phyloP scores from a whole-genome alignment of 2,113 vertebrate species.

The Neoarius graeffei region DNA sequence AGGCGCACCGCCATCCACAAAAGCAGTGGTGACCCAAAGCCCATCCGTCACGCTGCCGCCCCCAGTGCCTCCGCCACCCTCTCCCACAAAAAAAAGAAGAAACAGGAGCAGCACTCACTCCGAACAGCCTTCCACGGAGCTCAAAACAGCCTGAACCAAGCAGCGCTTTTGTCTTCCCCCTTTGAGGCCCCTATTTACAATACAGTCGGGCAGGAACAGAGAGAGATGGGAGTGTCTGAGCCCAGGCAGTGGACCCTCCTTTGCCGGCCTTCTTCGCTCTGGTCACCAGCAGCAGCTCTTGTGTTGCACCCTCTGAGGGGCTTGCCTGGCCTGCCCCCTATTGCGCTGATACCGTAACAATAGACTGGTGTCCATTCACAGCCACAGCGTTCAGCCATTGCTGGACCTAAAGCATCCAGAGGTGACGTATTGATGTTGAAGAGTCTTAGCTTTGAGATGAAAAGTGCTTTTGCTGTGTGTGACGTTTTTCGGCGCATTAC shows the following conservation, averaged over 20 bases:
- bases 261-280: conserved; percentile 51
- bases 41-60: conserved; percentile 57
- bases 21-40: conserved; percentile 53
- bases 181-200: conserved; percentile 48
- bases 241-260: conserved; percentile 49
- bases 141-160: conserved; percentile 47
- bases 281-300: conserved; percentile 59
- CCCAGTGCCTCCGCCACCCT: conserved; percentile 36
- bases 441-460: conserved; percentile 50
- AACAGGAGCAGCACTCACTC: conserved; percentile 48
- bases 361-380: conserved; percentile 61
- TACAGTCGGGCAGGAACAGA: conserved; percentile 47
- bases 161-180: conserved; percentile 46
- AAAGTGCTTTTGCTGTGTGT: conserved; percentile 40
- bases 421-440: conserved; percentile 56
- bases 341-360: conserved; percentile 56
- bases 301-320: conserved; percentile 55
- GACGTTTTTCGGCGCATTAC: conserved; percentile 21
- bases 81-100: conserved; percentile 51
- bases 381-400: conserved; percentile 48
- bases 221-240: conserved; percentile 51
- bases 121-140: conserved; percentile 45
- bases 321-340: conserved; percentile 54
- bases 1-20: conserved; percentile 56
- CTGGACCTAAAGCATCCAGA: conserved; percentile 43